Evolutionary conservation across 2,113 vertebrate genomes (phyloP).

Genomic region (Thunnus maccoyii): DNA sequence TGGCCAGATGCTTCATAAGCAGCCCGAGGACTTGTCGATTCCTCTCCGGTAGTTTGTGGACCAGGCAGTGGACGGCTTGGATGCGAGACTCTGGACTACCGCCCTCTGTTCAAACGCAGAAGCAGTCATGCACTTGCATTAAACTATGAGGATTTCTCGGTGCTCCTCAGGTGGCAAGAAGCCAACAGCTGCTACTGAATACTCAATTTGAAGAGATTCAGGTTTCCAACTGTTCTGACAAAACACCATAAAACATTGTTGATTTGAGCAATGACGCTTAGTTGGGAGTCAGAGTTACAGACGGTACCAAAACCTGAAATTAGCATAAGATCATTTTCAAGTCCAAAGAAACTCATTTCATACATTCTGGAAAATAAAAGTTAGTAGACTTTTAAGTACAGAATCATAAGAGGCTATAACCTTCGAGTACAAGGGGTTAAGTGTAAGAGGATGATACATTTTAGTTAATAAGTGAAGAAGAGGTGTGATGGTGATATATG

Average conservation of each 20-base stretch:
- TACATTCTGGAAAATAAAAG: slow-evolving; percentile 17
- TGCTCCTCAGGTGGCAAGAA: slow-evolving; percentile 47
- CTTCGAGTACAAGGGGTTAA: slow-evolving; percentile 41
- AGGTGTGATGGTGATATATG: slow-evolving; percentile 67
- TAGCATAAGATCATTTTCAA: too few species aligned
- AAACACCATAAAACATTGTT: slow-evolving; percentile 3
- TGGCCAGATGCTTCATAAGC: slow-evolving; percentile 95
- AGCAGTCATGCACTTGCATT: slow-evolving; percentile 48
- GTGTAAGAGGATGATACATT: slow-evolving; percentile 43
- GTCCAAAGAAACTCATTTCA: slow-evolving; percentile 9
- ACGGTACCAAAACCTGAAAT: background rate
- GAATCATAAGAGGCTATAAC: slow-evolving; percentile 42
- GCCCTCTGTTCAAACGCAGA: slow-evolving; percentile 85
- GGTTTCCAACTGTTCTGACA: background rate
- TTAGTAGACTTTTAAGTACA: slow-evolving; percentile 35
- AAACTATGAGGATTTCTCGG: slow-evolving; percentile 52
- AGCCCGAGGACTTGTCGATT: slow-evolving; percentile 96
- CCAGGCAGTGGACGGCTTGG: slow-evolving; percentile 93
- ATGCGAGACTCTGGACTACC: slow-evolving; percentile 94
- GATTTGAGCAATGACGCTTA: background rate
- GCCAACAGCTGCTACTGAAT: slow-evolving; percentile 54
- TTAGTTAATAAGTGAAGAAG: slow-evolving; percentile 43
- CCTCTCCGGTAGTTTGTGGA: slow-evolving; percentile 96
- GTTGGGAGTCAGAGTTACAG: background rate
- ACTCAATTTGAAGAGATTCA: slow-evolving; percentile 27